A percentile compares a stretch with the other conserved stretches of the same genome.
Evolutionary conservation across 2,888 invertebrate species (phyloP).

Genomic region (Troides aeacus): DNA sequence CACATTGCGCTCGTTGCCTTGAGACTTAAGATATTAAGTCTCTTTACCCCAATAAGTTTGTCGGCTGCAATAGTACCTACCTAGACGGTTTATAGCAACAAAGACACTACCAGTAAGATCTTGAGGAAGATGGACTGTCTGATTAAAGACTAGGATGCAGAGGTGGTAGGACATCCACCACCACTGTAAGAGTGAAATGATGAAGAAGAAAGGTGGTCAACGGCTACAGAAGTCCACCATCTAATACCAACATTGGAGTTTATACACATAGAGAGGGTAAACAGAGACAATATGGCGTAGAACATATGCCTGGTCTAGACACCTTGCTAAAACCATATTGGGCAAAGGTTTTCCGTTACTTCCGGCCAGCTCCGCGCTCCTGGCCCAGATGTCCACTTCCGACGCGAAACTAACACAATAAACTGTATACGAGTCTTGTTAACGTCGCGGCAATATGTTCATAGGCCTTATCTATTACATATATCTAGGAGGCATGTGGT

Average conservation of each 20-base stretch:
- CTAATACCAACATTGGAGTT: background rate
- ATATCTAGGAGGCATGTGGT: constrained; percentile 27
- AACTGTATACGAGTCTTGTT: constrained; percentile 39
- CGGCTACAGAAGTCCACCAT: background rate
- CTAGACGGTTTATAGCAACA: too few species aligned
- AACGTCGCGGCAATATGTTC: constrained; percentile 55
- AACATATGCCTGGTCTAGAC: constrained; percentile 1
- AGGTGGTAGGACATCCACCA: background rate
- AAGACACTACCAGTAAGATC: too few species aligned
- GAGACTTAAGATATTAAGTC: too few species aligned
- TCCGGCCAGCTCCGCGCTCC: constrained; percentile 7
- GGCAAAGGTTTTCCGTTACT: constrained; percentile 19
- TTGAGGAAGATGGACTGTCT: too few species aligned
- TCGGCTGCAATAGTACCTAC: too few species aligned
- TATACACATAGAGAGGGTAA: background rate
- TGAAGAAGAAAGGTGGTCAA: background rate
- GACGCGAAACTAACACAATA: constrained; percentile 37
- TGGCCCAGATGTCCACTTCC: constrained; percentile 18
- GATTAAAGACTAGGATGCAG: too few species aligned
- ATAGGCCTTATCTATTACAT: constrained; percentile 36
- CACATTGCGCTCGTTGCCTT: too few species aligned
- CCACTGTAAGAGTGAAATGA: background rate
- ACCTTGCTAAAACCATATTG: constrained; percentile 8
- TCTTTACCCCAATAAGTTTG: too few species aligned
- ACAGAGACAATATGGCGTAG: constrained; percentile 11